Evolutionary conservation across 1,140 invertebrate species (phyloP), one percentile per base, ranked within the genome.

Genomic region (Drosophila rhopaloa): DNA sequence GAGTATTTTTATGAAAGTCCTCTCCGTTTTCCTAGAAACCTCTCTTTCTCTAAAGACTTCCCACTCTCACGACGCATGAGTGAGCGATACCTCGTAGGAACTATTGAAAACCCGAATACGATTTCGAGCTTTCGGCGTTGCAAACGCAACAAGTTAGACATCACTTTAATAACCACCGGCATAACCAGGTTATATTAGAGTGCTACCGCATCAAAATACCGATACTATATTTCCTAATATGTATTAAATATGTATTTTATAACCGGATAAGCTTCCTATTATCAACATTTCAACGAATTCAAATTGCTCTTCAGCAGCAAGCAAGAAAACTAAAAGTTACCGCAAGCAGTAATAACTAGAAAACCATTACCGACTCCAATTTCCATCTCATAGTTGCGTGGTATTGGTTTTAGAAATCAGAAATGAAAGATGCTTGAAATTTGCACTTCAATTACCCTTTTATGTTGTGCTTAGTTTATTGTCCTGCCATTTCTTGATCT

Each of bases 141-240:
- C 43, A 32, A 57, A 62, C 53, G 76, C 76, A 78, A 78, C 76
- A 78, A 78, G 76, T 78, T 77, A 70, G 47, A 62, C 53, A 71
- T 61, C 16, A 61, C 32, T 77, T 76, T 77, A 51, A 68, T 77
- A 73, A 70, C 63, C 76, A 47, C 5, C 40, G 51, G 14, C 32
- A 48, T 46, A 58, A 56, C 19, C 41, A 32, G 29, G 29, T 32
- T 32, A 7, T 32, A 32, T 6, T 32, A 6, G 5, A 32, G 29
- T 6, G 29, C 7, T 32, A 32, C 29, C 29, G 1, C 6, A 6
- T 0, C 1, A 32, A 32, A 2, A 7, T 32, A 7, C 24, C 24
- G 24, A 24, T 24, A 24, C 24, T 24, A 24, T 24, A 24, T 24
- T 24, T 24, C 4, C 24, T 24, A 24, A 24, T 2, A 19, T 19